A percentile compares a stretch with the other conserved stretches of the same genome.
phyloP scores from a whole-genome alignment of 2,113 vertebrate species.

The Tiliqua scincoides region DNA sequence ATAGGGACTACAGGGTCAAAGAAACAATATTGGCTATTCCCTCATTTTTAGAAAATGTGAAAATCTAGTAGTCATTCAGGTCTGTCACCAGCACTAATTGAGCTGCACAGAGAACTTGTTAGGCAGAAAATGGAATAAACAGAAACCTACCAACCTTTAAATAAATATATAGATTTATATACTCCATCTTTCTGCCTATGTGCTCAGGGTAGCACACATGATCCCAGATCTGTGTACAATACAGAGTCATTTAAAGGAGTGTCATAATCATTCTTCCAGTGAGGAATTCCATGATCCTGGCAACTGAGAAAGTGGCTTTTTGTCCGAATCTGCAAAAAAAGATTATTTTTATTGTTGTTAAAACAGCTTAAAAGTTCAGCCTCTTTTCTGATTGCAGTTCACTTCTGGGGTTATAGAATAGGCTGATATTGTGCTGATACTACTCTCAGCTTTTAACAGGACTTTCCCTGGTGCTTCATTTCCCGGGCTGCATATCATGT shows the following conservation, averaged over 20 bases:
- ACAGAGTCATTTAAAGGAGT: not conserved
- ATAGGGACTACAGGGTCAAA: too few relatives aligned
- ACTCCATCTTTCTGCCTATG: not conserved
- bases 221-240: not conserved
- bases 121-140: too few relatives aligned
- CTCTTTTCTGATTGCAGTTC: constrained; percentile 9
- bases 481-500: constrained; percentile 35
- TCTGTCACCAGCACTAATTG: too few relatives aligned
- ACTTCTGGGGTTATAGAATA: constrained; percentile 18
- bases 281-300: not conserved
- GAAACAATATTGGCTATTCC: too few relatives aligned
- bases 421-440: constrained; percentile 44
- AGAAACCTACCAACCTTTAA: too few relatives aligned
- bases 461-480: constrained; percentile 29
- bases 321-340: not conserved
- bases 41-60: too few relatives aligned
- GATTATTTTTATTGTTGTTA: not conserved
- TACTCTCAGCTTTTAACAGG: not conserved
- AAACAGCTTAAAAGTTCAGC: not conserved
- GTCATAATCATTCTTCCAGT: not conserved
- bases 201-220: not conserved
- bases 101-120: too few relatives aligned
- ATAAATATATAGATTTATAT: fast-evolving
- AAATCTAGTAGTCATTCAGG: too few relatives aligned
- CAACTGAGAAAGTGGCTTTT: not conserved